Evolutionary conservation across 2,797 vertebrate species (phyloP), one percentile per base, ranked within the genome.

Genomic region (Darevskia nairensis): DNA sequence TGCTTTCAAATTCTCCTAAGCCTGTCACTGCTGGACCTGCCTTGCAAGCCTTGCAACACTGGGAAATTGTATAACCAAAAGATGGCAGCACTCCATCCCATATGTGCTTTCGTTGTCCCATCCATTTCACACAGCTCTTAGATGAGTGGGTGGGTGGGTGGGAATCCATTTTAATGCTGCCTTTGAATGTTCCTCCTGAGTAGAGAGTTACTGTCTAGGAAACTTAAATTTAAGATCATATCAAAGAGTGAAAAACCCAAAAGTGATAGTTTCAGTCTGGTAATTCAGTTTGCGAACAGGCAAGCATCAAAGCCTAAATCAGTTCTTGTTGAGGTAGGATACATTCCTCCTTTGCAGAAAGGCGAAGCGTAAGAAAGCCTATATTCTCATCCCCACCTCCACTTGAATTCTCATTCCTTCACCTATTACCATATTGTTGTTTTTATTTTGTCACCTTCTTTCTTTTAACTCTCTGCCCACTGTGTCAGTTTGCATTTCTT

Each of bases 31-130:
- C 86, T 59, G 85, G 72, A 80, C 46, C 50, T 79, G 27, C 71
- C 77, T 94, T 92, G 32, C 66, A 93, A 80, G 27, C 71, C 77
- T 94, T 92, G 32, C 66, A 93, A 80, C n/a, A 91, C 91, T 93
- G n/a, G 4, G 88, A 61, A 91, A 93, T 89, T 93, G 11, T 86
- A 29, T 68, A 92, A 86, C 95, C 89, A 93, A 96, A 94, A 96
- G 91, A 94, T 94, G 89, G 90, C 91, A 96, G 86, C 41, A 92
- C 89, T 93, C 88, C 17, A 95, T 93, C 77, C 86, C 85, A 88
- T 85, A 92, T 90, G 76, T 68, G 1, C 44, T 75, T 32, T 87
- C 8, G 44, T n/a, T 85, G 35, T 50, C 29, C n/a, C n/a, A 64
- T 44, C 79, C 69, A 85, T 4, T 84, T 90, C 82, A 90, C 55